Base-by-base conservation (phyloP, 2,888 invertebrate species). In the Cataglyphis altisquamis region DNA sequence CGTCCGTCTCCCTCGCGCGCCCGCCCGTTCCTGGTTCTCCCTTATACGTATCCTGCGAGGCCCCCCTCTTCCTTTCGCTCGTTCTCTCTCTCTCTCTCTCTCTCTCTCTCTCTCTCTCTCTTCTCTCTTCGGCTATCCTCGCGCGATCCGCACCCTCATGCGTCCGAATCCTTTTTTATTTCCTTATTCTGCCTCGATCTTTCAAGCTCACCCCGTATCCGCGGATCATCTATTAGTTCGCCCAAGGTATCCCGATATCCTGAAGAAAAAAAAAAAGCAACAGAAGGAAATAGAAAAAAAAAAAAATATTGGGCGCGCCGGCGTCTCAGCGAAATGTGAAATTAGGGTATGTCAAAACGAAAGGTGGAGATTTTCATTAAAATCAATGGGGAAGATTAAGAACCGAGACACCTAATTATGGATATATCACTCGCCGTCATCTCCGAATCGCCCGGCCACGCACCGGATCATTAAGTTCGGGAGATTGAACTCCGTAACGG, bases 221-320 rank as follows among this genome's bases (percentile, higher is more conserved):
- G 67, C 70, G 81, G 88, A 83, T 85, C 86, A 84, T 89, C 89
- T 90, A 90, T 90, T 90, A 90, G 90, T 89, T 90, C 87, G 88
- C 86, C 88, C 90, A 86, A 87, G 85, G 88, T 88, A 90, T 84
- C 87, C n/a, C 78, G 78, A 87, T 87, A 86, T 87, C 82, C 82
- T n/a, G 63, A 73, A 70, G 82, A 62, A 57, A 82, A 78, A 25
- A 45, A 64, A 8, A 80, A 84, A 45, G 41, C 41, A 52, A 57
- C 55, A 70, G 82, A 74, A 82, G 66, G 60, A 52, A 77, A 68
- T 52, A 25, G 36, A 63, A 64, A 80, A 67, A 29, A 25, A 25
- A 25, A 68, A 72, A 80, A 52, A 67, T 81, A 81, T 85, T 86
- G 88, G 60, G 21, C 78, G 60, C 15, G 78, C 70, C 45, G 60